Base-by-base conservation (phyloP, 2,797 vertebrate genomes). In the Buceros bicornis region DNA sequence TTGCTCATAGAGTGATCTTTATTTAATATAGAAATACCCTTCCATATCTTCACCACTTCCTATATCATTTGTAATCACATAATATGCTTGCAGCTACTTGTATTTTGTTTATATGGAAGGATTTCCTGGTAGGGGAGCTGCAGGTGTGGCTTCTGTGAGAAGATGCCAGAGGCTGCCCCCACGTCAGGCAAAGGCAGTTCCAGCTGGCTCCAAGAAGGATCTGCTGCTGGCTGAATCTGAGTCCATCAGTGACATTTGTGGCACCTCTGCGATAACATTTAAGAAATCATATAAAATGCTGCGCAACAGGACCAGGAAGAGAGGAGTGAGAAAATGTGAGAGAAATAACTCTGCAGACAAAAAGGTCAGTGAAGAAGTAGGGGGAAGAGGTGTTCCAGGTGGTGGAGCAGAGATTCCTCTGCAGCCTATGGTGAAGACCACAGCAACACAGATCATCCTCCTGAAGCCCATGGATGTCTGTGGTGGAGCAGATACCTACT, bases 211-310 rank as follows among this genome's bases (percentile, higher is more conserved):
- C 13, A 40, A 22, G 62, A 69, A 4, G 35, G 18, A 29, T 42
- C 37, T 50, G 20, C 53, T 0, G 0, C 35, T 56, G 45, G 35
- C 48, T 78, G 45, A 56, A 51, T 57, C 19, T 33, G 28, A 82
- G 31, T 3, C 35, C 29, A 2, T 37, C 60, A 65, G 51, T 0
- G 0, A n/a, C 22, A 29, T 6, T 26, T 22, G 16, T 53, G 76
- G 5, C 1, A 9, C 2, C 4, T 70, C 20, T 47, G 8, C 16
- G 37, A 50, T 53, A 57, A 76, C 16, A 50, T 33, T 79, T 65
- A 77, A 47, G 28, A 60, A 82, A 78, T 17, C 3, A 11, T 61
- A 37, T 65, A 79, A 90, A n/a, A 3, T 7, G 1, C 8, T 54
- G 7, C 6, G 1, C 16, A 76, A 35, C n/a, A 77, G 18, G 13